Evolutionary conservation across 64 coral and sea anemone species (phyloP).

Genomic region (Astreopora myriophthalma): DNA sequence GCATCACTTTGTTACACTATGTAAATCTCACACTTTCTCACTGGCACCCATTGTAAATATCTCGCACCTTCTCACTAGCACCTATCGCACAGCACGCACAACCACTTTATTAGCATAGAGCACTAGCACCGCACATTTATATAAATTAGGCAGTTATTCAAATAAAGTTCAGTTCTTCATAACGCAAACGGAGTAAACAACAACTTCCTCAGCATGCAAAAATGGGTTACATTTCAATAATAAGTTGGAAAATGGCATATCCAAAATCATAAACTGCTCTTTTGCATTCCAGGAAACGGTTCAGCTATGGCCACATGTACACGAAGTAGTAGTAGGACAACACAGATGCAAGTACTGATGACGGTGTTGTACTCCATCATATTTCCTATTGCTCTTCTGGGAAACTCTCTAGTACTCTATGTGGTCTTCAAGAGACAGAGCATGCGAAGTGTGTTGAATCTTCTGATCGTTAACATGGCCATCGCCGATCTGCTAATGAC

Average conservation of each 20-base stretch:
- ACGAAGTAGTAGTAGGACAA: not conserved
- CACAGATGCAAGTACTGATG: slow-evolving; percentile 55
- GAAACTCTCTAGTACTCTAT: slow-evolving; percentile 82
- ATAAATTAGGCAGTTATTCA: no score
- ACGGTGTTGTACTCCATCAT: slow-evolving; percentile 82
- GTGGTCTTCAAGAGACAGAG: slow-evolving; percentile 81
- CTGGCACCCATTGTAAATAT: no score
- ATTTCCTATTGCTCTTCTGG: slow-evolving; percentile 83
- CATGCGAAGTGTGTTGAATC: slow-evolving; percentile 80
- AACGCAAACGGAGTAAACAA: no score
- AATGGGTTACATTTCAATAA: no score
- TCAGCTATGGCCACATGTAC: not conserved
- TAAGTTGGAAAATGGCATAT: no score
- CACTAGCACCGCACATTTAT: no score
- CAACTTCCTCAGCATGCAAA: not conserved
- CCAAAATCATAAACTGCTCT: not conserved
- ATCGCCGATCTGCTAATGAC: slow-evolving; percentile 84
- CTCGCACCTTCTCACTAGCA: no score
- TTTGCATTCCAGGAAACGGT: not conserved
- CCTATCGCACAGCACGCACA: no score
- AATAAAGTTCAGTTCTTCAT: no score
- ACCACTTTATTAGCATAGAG: no score
- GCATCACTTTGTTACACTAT: no score
- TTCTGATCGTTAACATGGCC: slow-evolving; percentile 91
- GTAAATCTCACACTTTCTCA: no score